These are phyloP conservation scores for Crepidodera aurea DNA, from an alignment of 2,888 invertebrate genomes.

Conservation along the genomic window DNA sequence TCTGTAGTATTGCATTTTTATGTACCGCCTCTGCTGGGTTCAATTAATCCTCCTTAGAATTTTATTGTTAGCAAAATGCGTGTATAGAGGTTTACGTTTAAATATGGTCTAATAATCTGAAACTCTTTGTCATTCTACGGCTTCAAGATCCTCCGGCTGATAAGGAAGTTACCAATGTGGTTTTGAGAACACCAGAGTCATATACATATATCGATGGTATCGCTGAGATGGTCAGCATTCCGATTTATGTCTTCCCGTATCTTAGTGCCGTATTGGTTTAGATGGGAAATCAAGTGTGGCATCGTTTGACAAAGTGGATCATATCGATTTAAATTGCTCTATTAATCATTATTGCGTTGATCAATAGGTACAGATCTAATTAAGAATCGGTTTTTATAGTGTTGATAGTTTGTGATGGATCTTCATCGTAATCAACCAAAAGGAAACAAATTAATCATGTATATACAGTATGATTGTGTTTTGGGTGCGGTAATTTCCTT, in stretches of 20 bases:
- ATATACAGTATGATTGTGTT: too few relatives aligned
- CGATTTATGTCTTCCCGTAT: not conserved
- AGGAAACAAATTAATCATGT: too few relatives aligned
- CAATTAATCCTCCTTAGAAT: not conserved
- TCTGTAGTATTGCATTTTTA: too few relatives aligned
- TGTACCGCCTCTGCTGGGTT: not conserved
- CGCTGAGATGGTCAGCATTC: not conserved
- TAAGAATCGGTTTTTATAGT: too few relatives aligned
- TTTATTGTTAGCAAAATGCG: constrained; percentile 21
- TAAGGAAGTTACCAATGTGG: constrained; percentile 16
- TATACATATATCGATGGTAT: constrained; percentile 1
- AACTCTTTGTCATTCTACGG: constrained; percentile 18
- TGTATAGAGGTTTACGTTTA: constrained; percentile 20
- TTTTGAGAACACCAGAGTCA: not conserved
- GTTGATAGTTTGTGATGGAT: too few relatives aligned
- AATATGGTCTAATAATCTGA: constrained; percentile 23
- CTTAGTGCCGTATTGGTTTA: not conserved
- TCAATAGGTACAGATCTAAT: not conserved
- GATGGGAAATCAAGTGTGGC: constrained; percentile 4
- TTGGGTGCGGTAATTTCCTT: too few relatives aligned
- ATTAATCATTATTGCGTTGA: not conserved
- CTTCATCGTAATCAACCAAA: too few relatives aligned
- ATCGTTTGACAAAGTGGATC: not conserved
- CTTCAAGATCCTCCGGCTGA: constrained; percentile 8
- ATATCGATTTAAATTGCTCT: not conserved